A percentile compares a stretch with the other conserved stretches of the same genome.
Evolutionary conservation across 1,140 invertebrate genomes (phyloP).

Genomic region (Myzus persicae): DNA sequence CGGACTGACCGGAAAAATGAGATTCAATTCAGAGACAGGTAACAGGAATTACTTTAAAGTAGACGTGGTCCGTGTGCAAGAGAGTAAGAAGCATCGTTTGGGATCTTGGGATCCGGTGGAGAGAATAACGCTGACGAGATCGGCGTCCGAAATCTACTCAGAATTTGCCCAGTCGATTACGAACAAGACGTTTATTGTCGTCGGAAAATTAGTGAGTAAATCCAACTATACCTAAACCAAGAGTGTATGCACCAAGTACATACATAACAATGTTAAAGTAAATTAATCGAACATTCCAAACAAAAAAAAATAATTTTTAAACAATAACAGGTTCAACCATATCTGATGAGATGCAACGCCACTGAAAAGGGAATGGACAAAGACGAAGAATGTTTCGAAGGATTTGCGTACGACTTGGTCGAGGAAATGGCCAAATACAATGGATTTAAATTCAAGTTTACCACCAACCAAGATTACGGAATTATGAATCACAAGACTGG

Average conservation of each 20-base stretch:
- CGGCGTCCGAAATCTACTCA: slow-evolving; percentile 81
- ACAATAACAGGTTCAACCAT: slow-evolving; percentile 80
- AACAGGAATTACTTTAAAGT: slow-evolving; percentile 89
- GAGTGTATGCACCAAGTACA: not conserved
- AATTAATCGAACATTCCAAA: not conserved
- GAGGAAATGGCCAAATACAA: slow-evolving; percentile 91
- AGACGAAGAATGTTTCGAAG: slow-evolving; percentile 88
- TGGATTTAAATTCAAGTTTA: slow-evolving; percentile 80
- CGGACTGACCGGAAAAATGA: slow-evolving; percentile 90
- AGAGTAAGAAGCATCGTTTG: slow-evolving; percentile 81
- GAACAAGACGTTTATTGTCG: slow-evolving; percentile 91
- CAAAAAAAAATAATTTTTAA: not conserved
- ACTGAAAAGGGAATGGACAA: slow-evolving; percentile 80
- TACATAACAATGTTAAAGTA: not conserved
- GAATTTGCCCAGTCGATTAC: slow-evolving; percentile 86
- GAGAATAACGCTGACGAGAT: slow-evolving; percentile 88
- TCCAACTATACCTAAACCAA: not conserved
- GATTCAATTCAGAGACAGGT: slow-evolving; percentile 92
- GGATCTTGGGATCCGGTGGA: slow-evolving; percentile 88
- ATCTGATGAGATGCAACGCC: slow-evolving; percentile 84
- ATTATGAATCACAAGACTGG: slow-evolving; percentile 77
- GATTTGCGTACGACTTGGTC: slow-evolving; percentile 86
- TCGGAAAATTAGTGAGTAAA: slow-evolving; percentile 84
- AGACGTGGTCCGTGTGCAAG: slow-evolving; percentile 87
- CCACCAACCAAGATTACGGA: slow-evolving; percentile 83